phyloP scores from a whole-genome alignment of 2,797 vertebrate species.

The Spinus pinus region DNA sequence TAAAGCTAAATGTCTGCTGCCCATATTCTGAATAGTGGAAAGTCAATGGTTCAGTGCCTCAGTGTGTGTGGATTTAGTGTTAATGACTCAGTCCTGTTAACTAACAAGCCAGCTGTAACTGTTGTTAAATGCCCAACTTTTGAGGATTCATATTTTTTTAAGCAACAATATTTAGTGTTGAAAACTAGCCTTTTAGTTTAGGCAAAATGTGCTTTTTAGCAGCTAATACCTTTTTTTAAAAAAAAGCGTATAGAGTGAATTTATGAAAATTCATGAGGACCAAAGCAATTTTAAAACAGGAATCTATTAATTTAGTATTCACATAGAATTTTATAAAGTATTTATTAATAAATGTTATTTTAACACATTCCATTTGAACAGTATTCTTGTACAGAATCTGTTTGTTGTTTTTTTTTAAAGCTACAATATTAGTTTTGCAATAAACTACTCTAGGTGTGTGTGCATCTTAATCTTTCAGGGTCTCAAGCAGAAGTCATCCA shows the following conservation, averaged over 20 bases:
- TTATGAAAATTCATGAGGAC: constrained; percentile 79
- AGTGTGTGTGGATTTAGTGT: constrained; percentile 41
- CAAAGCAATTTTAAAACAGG: constrained; percentile 82
- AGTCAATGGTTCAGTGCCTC: constrained; percentile 55
- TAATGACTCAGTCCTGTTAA: constrained; percentile 65
- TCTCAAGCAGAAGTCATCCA: constrained; percentile 62
- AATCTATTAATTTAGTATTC: constrained; percentile 82
- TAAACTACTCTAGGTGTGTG: constrained; percentile 68
- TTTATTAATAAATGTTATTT: constrained; percentile 86
- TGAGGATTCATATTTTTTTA: constrained; percentile 71
- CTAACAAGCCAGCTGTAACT: constrained; percentile 73
- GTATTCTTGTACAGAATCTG: constrained; percentile 79
- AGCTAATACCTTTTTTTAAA: constrained; percentile 69
- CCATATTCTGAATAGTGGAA: constrained; percentile 44
- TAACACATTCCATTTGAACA: constrained; percentile 83
- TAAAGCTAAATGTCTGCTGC: constrained; percentile 49
- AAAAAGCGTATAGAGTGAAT: constrained; percentile 73
- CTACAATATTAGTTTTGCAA: constrained; percentile 73
- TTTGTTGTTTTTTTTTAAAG: constrained; percentile 34
- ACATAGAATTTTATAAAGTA: constrained; percentile 82
- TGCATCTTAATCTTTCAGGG: constrained; percentile 69
- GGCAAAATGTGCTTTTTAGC: constrained; percentile 74
- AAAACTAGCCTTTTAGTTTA: constrained; percentile 73
- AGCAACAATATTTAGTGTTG: constrained; percentile 66
- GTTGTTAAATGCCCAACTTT: constrained; percentile 59